Evolutionary conservation across 2,113 vertebrate genomes (phyloP).

Genomic region (Cyphomyrus discorhynchus): DNA sequence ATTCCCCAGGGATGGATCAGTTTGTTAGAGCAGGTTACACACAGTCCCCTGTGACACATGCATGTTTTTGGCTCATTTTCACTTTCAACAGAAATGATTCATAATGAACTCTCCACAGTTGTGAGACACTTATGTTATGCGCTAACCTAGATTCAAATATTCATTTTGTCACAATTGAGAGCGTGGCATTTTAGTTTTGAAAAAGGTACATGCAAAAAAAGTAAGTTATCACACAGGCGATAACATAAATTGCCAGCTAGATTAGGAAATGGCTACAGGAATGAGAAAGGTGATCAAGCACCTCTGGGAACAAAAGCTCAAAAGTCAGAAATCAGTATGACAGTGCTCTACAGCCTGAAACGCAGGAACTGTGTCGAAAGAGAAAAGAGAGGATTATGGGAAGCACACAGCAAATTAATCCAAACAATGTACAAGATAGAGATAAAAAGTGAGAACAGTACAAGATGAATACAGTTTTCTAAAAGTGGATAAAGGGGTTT

Average conservation of each 20-base stretch:
- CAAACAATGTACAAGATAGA: neutral
- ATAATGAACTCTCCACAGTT: neutral
- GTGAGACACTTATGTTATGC: neutral
- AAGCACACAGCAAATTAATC: neutral
- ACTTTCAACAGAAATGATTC: neutral
- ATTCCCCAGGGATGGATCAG: neutral
- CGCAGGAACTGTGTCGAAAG: neutral
- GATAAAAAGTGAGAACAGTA: neutral
- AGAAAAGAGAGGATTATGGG: neutral
- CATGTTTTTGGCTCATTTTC: neutral
- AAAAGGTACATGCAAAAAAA: neutral
- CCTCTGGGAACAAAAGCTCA: neutral
- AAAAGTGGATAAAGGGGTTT: neutral
- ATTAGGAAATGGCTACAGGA: neutral
- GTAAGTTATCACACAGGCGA: neutral
- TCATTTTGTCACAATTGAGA: neutral
- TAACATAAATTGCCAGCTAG: neutral
- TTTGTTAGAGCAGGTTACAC: neutral
- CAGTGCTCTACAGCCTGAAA: neutral
- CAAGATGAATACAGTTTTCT: neutral
- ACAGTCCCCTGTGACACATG: neutral
- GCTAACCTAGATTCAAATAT: neutral
- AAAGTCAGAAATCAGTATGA: neutral
- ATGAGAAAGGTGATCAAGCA: neutral
- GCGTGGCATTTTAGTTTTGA: neutral